A percentile compares a stretch with the other conserved stretches of the same genome.
These are phyloP conservation scores for Holothuria glaberrima DNA, from an alignment of 35 echinoderm and acorn worm species.

Conservation along the genomic window DNA sequence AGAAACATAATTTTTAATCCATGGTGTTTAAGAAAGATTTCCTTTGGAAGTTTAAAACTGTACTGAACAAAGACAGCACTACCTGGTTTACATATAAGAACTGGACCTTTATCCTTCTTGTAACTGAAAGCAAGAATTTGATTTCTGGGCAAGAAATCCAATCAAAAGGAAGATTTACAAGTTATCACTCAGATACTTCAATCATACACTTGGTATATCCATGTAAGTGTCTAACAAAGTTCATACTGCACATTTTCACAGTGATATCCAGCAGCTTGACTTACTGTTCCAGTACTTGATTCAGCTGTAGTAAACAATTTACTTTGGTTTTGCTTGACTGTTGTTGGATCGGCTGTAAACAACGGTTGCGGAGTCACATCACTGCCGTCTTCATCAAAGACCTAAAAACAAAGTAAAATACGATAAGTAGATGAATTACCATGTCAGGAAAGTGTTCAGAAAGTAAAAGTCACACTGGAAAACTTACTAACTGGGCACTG, in stretches of 20 bases:
- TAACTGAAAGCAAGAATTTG: no score
- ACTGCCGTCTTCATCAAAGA: conserved; percentile 86
- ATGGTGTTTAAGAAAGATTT: no score
- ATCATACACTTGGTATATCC: background rate
- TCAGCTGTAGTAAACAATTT: conserved; percentile 92
- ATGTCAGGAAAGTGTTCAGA: no score
- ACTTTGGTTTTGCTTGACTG: conserved; percentile 93
- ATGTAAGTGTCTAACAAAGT: background rate
- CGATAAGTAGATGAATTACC: no score
- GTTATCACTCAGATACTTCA: background rate
- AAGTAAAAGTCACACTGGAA: no score
- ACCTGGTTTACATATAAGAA: no score
- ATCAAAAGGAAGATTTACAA: background rate
- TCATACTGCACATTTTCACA: background rate
- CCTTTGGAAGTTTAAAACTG: no score
- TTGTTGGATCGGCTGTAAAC: conserved; percentile 72
- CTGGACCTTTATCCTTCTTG: no score
- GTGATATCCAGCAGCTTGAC: background rate
- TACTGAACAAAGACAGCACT: no score
- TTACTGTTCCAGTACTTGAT: conserved; percentile 93
- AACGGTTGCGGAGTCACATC: conserved; percentile 96
- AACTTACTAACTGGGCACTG: no score
- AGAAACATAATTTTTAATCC: no score
- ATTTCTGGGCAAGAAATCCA: background rate
- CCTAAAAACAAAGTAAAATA: conserved; percentile 47